Percentiles rank a stretch among this genome's conserved stretches.
These are phyloP conservation scores for Catajapyx aquilonaris DNA, from an alignment of 1,140 invertebrate genomes.

Conservation along the genomic window DNA sequence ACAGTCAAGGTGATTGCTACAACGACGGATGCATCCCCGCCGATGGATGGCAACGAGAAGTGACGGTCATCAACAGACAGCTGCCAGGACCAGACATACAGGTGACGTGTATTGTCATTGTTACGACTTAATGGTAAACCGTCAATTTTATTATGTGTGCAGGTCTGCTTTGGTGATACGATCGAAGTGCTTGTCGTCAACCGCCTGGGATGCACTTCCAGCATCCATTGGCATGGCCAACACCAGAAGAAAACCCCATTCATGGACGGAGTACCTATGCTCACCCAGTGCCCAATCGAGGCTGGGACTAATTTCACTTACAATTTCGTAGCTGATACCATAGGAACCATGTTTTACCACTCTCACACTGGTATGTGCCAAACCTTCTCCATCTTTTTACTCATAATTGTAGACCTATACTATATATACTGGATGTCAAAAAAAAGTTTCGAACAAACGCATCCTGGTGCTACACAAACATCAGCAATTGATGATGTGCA, in stretches of 20 bases:
- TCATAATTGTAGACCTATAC: no score
- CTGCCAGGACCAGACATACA: conserved; percentile 22
- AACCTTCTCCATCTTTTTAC: no score
- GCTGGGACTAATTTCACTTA: conserved; percentile 20
- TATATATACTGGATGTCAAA: no score
- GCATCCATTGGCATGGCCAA: conserved; percentile 27
- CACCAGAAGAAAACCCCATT: conserved; percentile 18
- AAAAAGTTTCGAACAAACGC: no score
- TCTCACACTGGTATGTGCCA: conserved; percentile 21
- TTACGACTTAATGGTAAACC: background rate
- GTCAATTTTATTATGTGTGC: conserved; percentile 6
- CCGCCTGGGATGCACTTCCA: conserved; percentile 19
- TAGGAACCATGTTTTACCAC: conserved; percentile 25
- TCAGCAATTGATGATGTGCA: no score
- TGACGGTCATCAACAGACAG: conserved; percentile 20
- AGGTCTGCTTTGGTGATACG: conserved; percentile 28
- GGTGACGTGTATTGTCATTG: conserved; percentile 10
- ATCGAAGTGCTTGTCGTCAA: conserved; percentile 25
- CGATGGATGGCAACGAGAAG: conserved; percentile 17
- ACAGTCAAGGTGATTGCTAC: conserved; percentile 29
- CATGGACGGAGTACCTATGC: conserved; percentile 24
- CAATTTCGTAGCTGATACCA: conserved; percentile 10
- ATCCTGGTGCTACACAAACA: no score
- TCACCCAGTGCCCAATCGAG: conserved; percentile 24
- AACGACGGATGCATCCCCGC: conserved; percentile 20